Conservation (phyloP, 2,888 invertebrate genomes). For the Synanthedon vespiformis region DNA sequence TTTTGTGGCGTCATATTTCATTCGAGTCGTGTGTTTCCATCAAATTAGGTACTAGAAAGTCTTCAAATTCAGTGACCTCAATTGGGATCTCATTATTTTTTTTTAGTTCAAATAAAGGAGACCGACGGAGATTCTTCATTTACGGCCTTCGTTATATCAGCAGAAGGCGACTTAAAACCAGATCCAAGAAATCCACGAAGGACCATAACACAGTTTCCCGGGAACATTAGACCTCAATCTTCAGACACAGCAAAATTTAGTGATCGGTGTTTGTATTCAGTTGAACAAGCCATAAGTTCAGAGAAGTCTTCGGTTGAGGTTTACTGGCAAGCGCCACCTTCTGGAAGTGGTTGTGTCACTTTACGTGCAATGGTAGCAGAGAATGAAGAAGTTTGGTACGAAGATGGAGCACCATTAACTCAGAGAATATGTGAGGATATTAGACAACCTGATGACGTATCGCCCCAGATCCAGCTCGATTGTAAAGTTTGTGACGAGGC, state of each 20-base stretch:
- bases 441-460: slow-evolving; percentile 51
- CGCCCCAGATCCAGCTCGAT: slow-evolving; percentile 43
- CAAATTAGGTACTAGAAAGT: no score
- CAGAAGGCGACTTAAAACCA: slow-evolving; percentile 43
- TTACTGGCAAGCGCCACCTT: slow-evolving; percentile 54
- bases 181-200: slow-evolving; percentile 47
- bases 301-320: slow-evolving; percentile 43
- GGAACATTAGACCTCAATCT: slow-evolving; percentile 37
- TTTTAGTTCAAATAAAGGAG: slow-evolving; percentile 38
- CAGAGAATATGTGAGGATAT: slow-evolving; percentile 46
- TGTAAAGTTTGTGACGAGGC: slow-evolving; percentile 55
- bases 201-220: slow-evolving; percentile 31
- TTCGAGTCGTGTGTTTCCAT: no score
- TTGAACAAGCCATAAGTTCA: slow-evolving; percentile 41
- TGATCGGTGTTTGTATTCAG: slow-evolving; percentile 47
- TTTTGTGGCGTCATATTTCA: no score
- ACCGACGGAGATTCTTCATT: slow-evolving; percentile 46
- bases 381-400: slow-evolving; percentile 49
- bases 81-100: neutral
- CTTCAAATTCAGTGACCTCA: no score
- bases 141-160: slow-evolving; percentile 52
- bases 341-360: slow-evolving; percentile 51
- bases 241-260: slow-evolving; percentile 39
- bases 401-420: slow-evolving; percentile 46
- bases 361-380: slow-evolving; percentile 54